Evolutionary conservation across 2,113 vertebrate genomes (phyloP).

Genomic region (Pipra filicauda): DNA sequence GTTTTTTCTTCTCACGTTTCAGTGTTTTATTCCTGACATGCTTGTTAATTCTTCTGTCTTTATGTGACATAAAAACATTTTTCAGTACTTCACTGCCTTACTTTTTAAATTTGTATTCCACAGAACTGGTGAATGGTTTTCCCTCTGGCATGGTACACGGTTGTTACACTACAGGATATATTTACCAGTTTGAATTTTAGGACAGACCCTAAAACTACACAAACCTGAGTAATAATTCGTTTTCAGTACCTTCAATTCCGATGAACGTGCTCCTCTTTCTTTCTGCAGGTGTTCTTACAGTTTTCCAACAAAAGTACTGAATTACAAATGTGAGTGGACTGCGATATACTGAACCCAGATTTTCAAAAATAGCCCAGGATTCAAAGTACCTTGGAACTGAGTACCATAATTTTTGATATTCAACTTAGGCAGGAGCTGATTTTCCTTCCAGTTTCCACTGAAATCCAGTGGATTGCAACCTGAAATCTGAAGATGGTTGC

Average conservation of each 20-base stretch:
- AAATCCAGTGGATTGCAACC: not conserved
- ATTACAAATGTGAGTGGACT: not conserved
- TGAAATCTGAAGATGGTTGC: not conserved
- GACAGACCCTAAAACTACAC: not conserved
- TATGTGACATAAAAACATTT: not conserved
- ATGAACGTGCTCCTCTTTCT: not conserved
- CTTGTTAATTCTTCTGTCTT: not conserved
- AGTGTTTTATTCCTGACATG: not conserved
- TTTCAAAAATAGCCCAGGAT: not conserved
- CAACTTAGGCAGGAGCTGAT: not conserved
- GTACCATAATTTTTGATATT: not conserved
- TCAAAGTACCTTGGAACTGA: not conserved
- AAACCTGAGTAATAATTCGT: not conserved
- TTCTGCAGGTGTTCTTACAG: not conserved
- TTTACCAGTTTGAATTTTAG: not conserved
- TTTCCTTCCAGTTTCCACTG: not conserved
- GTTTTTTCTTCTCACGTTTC: not conserved
- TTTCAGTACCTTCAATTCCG: not conserved
- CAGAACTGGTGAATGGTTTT: not conserved
- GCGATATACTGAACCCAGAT: not conserved
- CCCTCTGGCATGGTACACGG: not conserved
- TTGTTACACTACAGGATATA: not conserved
- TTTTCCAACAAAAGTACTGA: not conserved
- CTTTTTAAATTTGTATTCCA: not conserved
- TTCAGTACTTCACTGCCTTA: not conserved